Evolutionary conservation across 2,113 vertebrate species (phyloP).

Genomic region (Mirza zaza): DNA sequence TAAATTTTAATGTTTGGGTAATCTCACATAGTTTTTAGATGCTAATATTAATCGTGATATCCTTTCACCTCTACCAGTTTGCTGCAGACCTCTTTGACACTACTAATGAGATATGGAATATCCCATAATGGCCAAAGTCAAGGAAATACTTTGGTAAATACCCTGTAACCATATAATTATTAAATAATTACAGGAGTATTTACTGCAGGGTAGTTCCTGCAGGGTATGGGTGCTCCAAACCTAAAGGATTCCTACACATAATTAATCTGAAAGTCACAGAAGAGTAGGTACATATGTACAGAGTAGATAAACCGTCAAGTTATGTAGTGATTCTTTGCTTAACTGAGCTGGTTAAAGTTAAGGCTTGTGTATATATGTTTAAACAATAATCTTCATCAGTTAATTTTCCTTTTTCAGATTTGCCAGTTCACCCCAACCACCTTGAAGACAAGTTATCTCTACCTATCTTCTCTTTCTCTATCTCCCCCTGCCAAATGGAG

Average conservation of each 20-base stretch:
- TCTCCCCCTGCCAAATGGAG: neutral
- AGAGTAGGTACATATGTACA: neutral
- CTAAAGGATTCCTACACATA: neutral
- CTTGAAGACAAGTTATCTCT: neutral
- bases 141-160: neutral
- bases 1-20: neutral
- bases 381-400: neutral
- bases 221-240: neutral
- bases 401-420: slow-evolving; percentile 2
- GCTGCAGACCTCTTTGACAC: neutral
- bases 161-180: neutral
- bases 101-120: neutral
- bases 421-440: neutral
- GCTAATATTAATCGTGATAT: neutral
- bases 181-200: no score
- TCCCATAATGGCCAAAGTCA: neutral
- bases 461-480: neutral
- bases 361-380: neutral
- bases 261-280: neutral
- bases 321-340: neutral
- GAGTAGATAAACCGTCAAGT: neutral
- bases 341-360: neutral
- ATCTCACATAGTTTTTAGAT: neutral
- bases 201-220: neutral
- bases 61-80: neutral